Evolutionary conservation across 2,113 vertebrate genomes (phyloP), one percentile per base, ranked within the genome.

Genomic region (Neogale vison): DNA sequence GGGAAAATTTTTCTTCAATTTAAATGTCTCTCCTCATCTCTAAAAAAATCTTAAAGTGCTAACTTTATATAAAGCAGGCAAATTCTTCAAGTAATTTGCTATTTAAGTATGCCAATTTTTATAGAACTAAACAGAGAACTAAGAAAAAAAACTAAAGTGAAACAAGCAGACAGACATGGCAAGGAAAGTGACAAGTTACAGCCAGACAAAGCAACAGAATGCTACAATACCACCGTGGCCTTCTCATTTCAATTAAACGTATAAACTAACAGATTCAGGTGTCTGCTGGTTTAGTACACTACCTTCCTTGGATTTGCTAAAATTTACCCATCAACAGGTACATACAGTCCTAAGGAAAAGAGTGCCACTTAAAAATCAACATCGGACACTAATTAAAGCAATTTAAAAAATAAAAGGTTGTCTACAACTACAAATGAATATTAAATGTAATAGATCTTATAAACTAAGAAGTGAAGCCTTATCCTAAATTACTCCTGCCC

Each of bases 31-130:
- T 85, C 96, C 45, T 97, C 61, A 95, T 95, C 52, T 96, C 98
- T 97, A 98, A 97, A 97, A 94, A 90, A 65, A 94, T 96, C 97
- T 98, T 98, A 99, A 99, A 99, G 99, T 99, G 98, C 98, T 99
- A 98, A 99, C 94, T 98, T 98, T 98, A 98, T 89, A 96, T 98
- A 98, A 98, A 99, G 99, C 98, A 98, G 97, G 93, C 98, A 98
- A 98, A 96, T 97, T 97, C 93, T 98, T 98, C 98, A 98, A 98
- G 98, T 98, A 98, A 96, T 98, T 98, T 98, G 96, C 98, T 97
- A 97, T 93, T 97, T 97, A 98, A 90, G 89, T 97, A 97, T 88
- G 97, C 96, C 97, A 98, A 98, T 97, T 98, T 95, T 97, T 94
- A 91, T 77, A 15, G 24, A 97, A 69, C 97, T 85, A 98, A 95